Percentiles rank a stretch among this genome's conserved stretches.
phyloP scores from a whole-genome alignment of 2,797 vertebrate genomes.

The Bryconaethiops microstoma region DNA sequence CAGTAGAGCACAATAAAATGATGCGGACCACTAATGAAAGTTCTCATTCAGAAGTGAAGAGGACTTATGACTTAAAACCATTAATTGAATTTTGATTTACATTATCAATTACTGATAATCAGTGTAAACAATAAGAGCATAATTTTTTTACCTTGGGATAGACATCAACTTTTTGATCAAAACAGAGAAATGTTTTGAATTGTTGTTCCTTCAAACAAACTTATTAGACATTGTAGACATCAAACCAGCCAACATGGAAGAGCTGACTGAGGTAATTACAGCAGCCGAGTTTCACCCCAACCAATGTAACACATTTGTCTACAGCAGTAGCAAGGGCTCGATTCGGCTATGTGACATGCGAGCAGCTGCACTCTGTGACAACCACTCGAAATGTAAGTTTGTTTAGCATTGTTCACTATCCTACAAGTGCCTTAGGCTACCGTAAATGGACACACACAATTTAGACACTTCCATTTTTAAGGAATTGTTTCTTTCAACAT shows the following conservation, averaged over 20 bases:
- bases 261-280: slow-evolving; percentile 97
- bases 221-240: slow-evolving; percentile 95
- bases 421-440: not conserved
- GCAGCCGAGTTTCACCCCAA: slow-evolving; percentile 96
- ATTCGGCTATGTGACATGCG: slow-evolving; percentile 98
- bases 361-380: slow-evolving; percentile 65
- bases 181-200: not conserved
- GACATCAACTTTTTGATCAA: not conserved
- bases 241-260: slow-evolving; percentile 98
- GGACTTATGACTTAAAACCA: not conserved
- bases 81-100: not conserved
- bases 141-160: not conserved
- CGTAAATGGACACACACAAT: not conserved
- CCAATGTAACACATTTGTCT: slow-evolving; percentile 97
- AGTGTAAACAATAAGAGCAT: not conserved
- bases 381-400: slow-evolving; percentile 65
- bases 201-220: slow-evolving; percentile 46
- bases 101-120: not conserved
- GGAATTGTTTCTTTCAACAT: not conserved
- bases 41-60: not conserved
- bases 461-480: not conserved
- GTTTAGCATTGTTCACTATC: not conserved
- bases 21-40: not conserved
- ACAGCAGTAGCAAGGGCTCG: slow-evolving; percentile 99
- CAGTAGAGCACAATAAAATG: not conserved